Conservation (phyloP, 2,888 invertebrate species). For the Apamea sordens region DNA sequence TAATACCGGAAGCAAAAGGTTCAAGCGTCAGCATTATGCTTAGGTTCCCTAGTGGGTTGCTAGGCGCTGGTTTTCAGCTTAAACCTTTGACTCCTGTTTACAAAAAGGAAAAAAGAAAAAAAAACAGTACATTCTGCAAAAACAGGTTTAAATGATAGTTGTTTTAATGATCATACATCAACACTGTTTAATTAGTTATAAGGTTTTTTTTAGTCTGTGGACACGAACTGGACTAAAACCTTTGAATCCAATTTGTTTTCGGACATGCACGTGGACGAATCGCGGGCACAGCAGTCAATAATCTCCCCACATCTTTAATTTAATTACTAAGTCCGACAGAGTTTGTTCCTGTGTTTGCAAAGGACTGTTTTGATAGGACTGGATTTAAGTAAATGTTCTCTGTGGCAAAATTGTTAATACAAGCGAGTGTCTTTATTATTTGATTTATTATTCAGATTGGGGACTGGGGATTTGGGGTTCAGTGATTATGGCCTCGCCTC, state of each 20-base stretch:
- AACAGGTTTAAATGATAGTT: too few species aligned
- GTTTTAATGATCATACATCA: too few species aligned
- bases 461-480: neutral
- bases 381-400: constrained; percentile 33
- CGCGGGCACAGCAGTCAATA: neutral
- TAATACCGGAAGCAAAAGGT: too few species aligned
- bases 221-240: too few species aligned
- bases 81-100: too few species aligned
- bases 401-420: constrained; percentile 17
- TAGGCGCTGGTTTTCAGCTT: too few species aligned
- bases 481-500: neutral
- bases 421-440: constrained; percentile 18
- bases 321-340: constrained; percentile 1
- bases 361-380: constrained; percentile 53
- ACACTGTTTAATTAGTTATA: too few species aligned
- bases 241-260: neutral
- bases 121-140: too few species aligned
- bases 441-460: constrained; percentile 47
- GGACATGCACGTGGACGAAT: neutral
- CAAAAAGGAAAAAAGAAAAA: too few species aligned
- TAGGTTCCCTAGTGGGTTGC: too few species aligned
- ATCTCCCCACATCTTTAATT: constrained; percentile 2
- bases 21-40: too few species aligned
- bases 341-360: constrained; percentile 27
- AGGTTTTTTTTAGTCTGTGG: too few species aligned